Evolutionary conservation across 2,888 invertebrate genomes (phyloP).

Genomic region (Xestia rhomboidea): DNA sequence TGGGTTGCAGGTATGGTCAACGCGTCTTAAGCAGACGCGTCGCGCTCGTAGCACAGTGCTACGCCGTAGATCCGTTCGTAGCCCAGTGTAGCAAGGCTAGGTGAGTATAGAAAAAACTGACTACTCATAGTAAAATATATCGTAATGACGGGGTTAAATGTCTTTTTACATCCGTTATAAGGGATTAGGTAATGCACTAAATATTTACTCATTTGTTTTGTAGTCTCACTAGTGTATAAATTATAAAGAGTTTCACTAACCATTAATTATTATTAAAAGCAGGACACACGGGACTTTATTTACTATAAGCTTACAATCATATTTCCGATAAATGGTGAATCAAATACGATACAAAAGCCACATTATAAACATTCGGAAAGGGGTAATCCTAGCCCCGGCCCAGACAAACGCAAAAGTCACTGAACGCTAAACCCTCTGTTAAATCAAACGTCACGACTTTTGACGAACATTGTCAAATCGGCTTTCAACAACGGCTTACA

Average conservation of each 20-base stretch:
- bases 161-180: not conserved
- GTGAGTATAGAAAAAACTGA: not conserved
- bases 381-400: conserved; percentile 21
- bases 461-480: conserved; percentile 18
- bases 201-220: not conserved
- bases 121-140: not conserved
- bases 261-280: conserved; percentile 3
- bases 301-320: conserved; percentile 2
- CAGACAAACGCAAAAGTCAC: not conserved
- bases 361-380: conserved; percentile 15
- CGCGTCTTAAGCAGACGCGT: not conserved
- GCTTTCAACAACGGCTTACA: conserved; percentile 1
- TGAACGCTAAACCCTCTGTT: conserved; percentile 7
- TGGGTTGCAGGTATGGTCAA: too few relatives aligned
- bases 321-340: conserved; percentile 15
- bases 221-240: not conserved
- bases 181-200: not conserved
- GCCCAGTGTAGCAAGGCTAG: not conserved
- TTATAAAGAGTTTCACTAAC: not conserved
- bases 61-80: conserved; percentile 27
- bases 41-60: conserved; percentile 19
- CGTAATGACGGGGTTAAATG: not conserved
- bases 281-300: conserved; percentile 1
- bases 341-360: conserved; percentile 4
- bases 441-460: conserved; percentile 2